Evolutionary conservation across 1,140 invertebrate species (phyloP).

Genomic region (Musca domestica): DNA sequence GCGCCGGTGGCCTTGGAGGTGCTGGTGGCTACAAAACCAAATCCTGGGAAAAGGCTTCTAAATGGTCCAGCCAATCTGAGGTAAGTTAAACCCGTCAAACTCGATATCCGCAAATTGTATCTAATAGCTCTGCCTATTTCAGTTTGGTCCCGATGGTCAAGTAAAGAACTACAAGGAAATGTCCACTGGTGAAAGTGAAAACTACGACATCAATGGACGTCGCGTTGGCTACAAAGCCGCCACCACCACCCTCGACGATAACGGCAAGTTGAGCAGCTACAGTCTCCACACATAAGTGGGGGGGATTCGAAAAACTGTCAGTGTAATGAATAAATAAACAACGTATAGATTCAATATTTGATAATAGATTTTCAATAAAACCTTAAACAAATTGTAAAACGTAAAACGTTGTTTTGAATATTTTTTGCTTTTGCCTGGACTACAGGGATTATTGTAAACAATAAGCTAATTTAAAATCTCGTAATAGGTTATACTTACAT

Average conservation of each 20-base stretch:
- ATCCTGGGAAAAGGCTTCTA: conserved; percentile 53
- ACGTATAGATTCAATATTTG: too few species aligned
- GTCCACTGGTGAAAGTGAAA: conserved; percentile 51
- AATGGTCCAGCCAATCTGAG: conserved; percentile 51
- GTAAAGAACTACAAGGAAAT: conserved; percentile 51
- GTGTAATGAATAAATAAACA: too few species aligned
- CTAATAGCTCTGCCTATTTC: background rate
- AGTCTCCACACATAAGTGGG: conserved; percentile 47
- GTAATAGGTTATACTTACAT: too few species aligned
- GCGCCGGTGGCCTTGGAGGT: conserved; percentile 29
- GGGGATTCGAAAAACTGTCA: background rate
- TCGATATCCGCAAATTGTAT: background rate
- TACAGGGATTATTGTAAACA: too few species aligned
- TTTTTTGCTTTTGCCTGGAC: too few species aligned
- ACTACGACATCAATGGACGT: conserved; percentile 46
- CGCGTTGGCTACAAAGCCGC: conserved; percentile 46
- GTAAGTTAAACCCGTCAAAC: conserved; percentile 28
- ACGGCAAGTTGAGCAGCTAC: conserved; percentile 49
- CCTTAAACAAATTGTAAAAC: too few species aligned
- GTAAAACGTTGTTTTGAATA: too few species aligned
- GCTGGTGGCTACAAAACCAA: conserved; percentile 40
- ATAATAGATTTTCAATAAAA: too few species aligned
- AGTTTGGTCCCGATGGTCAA: conserved; percentile 43
- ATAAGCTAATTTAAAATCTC: too few species aligned
- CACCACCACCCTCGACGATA: conserved; percentile 52